Evolutionary conservation across 1,140 invertebrate genomes (phyloP).

Genomic region (Callitettix versicolor): DNA sequence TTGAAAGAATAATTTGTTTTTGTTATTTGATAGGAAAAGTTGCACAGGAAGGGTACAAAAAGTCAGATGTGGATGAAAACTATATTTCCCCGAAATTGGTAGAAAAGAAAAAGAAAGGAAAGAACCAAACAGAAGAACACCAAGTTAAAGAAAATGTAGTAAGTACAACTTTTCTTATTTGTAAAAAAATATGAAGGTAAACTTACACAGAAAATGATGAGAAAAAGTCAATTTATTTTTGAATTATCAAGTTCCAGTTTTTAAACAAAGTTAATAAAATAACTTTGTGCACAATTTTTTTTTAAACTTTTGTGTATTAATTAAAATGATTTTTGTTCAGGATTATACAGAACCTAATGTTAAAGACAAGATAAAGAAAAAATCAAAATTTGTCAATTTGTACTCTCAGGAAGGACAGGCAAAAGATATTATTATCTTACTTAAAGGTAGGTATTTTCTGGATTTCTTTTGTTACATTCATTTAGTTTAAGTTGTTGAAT

Average conservation of each 20-base stretch:
- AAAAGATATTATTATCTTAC: conserved; percentile 44
- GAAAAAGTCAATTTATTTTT: background rate
- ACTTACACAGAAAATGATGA: conserved; percentile 3
- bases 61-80: conserved; percentile 21
- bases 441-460: conserved; percentile 43
- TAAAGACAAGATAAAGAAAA: conserved; percentile 48
- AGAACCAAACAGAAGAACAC: background rate
- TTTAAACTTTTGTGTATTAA: too few species aligned
- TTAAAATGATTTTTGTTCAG: conserved; percentile 15
- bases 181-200: background rate
- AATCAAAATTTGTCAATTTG: conserved; percentile 62
- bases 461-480: background rate
- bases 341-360: conserved; percentile 23
- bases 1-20: too few species aligned
- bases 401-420: conserved; percentile 60
- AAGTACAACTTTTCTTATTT: too few species aligned
- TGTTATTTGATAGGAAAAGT: background rate
- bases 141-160: conserved; percentile 1
- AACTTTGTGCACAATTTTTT: too few species aligned
- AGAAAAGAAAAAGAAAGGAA: conserved; percentile 23
- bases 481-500: too few species aligned
- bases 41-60: conserved; percentile 17
- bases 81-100: conserved; percentile 16
- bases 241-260: conserved; percentile 13
- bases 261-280: conserved; percentile 24